Conservation (phyloP, 30 jellyfish, hydroid and myxozoan species). For the Sanderia malayensis region DNA sequence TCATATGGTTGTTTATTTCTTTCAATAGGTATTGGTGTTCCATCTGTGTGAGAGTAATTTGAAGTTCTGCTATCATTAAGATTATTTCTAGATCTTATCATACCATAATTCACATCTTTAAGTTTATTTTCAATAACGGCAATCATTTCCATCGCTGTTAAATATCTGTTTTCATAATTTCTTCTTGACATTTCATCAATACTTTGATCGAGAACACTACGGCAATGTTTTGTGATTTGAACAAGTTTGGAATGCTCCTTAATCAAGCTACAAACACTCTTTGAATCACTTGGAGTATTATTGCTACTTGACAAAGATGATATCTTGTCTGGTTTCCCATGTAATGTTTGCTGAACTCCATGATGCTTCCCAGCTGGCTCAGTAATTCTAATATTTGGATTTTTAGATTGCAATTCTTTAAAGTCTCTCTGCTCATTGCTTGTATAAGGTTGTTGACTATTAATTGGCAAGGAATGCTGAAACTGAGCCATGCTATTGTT, state of each 20-base stretch:
- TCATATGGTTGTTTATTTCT: not conserved
- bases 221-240: constrained; percentile 14
- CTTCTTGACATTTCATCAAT: constrained; percentile 12
- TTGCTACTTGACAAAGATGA: not conserved
- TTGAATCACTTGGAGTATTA: not conserved
- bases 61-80: not conserved
- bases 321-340: not conserved
- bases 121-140: constrained; percentile 20
- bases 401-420: not conserved
- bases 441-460: too few relatives aligned
- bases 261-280: not conserved
- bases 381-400: not conserved
- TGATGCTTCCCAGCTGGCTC: too few relatives aligned
- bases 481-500: too few relatives aligned
- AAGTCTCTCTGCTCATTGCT: not conserved
- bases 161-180: constrained; percentile 23
- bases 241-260: not conserved
- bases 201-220: constrained; percentile 20
- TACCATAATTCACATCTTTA: constrained; percentile 7
- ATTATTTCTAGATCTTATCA: not conserved
- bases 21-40: not conserved
- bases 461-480: too few relatives aligned
- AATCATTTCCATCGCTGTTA: constrained; percentile 30
- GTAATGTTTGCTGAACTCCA: not conserved
- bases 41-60: not conserved